phyloP scores from a whole-genome alignment of 37 sponge, comb jelly and placozoan species.

The Halichondria panicea region DNA sequence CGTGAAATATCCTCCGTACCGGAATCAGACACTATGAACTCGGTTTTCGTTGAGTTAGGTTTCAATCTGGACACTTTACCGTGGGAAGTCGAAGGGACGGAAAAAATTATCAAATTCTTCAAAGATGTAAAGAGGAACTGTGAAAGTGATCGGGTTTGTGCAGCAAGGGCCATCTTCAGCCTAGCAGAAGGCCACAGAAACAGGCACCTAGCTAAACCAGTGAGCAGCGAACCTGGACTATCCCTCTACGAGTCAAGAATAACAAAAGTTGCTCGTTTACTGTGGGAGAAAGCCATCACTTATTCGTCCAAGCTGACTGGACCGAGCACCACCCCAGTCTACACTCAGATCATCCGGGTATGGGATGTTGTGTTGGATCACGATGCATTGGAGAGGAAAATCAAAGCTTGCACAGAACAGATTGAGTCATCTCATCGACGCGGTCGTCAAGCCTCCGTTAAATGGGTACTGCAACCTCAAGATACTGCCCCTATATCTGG shows the following conservation, averaged over 20 bases:
- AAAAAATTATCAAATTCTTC: constrained; percentile 53
- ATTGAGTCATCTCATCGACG: constrained; percentile 49
- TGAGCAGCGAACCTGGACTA: constrained; percentile 15
- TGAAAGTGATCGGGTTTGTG: constrained; percentile 3
- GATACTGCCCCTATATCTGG: too few species aligned
- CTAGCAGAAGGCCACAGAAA: constrained; percentile 67
- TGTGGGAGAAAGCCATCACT: constrained; percentile 77
- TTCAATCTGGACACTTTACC: constrained; percentile 35
- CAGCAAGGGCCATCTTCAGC: constrained; percentile 23
- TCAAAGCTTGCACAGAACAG: constrained; percentile 29
- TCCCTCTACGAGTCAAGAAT: constrained; percentile 61
- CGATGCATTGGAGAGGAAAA: constrained; percentile 26
- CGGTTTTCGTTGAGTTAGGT: neutral
- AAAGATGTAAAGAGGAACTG: constrained; percentile 29
- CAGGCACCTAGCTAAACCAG: constrained; percentile 18
- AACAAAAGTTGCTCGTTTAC: constrained; percentile 42
- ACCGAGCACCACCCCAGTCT: constrained; percentile 21
- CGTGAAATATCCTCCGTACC: neutral
- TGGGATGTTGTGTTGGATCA: constrained; percentile 72
- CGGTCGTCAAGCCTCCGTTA: constrained; percentile 17
- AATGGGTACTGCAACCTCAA: constrained; percentile 2
- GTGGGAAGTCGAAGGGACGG: constrained; percentile 88
- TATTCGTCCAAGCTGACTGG: constrained; percentile 71
- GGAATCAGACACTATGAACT: neutral
- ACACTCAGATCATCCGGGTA: constrained; percentile 70